These are phyloP conservation scores for Lepisosteus oculatus DNA, from an alignment of 2,113 vertebrate genomes.

Conservation along the genomic window DNA sequence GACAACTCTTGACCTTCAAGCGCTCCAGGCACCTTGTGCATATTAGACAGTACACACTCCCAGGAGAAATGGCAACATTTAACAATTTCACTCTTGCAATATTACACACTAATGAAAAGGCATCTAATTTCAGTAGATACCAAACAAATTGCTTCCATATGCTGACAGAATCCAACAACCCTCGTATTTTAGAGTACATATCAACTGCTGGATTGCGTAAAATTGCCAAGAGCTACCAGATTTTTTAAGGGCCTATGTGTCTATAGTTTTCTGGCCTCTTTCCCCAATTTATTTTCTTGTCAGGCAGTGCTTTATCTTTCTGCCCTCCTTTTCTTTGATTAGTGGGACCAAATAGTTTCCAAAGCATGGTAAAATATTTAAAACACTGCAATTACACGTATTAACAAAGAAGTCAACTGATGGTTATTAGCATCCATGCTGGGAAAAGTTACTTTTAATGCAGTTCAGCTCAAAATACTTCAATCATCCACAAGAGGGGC, in stretches of 20 bases:
- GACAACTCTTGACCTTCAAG: not conserved
- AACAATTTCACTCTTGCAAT: not conserved
- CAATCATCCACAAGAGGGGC: too few species aligned
- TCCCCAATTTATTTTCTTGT: too few species aligned
- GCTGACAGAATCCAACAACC: not conserved
- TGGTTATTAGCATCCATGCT: too few species aligned
- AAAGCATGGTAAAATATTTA: too few species aligned
- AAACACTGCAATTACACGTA: too few species aligned
- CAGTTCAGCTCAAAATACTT: too few species aligned
- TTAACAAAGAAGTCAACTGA: too few species aligned
- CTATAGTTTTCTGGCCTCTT: too few species aligned
- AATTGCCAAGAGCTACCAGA: not conserved
- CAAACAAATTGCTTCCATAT: constrained; percentile 7
- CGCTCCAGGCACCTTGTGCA: not conserved
- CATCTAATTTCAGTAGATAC: not conserved
- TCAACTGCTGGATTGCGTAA: not conserved
- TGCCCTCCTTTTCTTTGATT: too few species aligned
- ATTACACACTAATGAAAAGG: not conserved
- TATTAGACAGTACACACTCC: not conserved
- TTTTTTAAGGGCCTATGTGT: not conserved
- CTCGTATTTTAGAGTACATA: not conserved
- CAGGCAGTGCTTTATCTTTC: too few species aligned
- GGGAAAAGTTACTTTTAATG: too few species aligned
- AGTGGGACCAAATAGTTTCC: too few species aligned
- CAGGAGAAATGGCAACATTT: not conserved